Evolutionary conservation across 2,888 invertebrate genomes (phyloP).

Genomic region (Eupithecia centaureata): DNA sequence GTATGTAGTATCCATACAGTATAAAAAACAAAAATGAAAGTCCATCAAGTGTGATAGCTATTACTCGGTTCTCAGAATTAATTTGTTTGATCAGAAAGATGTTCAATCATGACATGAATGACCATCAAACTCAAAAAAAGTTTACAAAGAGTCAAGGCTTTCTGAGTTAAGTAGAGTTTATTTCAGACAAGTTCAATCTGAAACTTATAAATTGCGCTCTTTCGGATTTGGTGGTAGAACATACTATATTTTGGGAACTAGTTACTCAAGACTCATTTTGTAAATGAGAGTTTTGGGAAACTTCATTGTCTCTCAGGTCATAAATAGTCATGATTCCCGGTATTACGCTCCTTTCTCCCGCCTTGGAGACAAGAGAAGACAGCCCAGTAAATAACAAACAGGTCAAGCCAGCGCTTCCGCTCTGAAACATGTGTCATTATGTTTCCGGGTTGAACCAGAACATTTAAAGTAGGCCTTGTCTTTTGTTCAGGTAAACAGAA

Average conservation of each 20-base stretch:
- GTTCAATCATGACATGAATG: too few relatives aligned
- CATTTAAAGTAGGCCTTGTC: slow-evolving; percentile 28
- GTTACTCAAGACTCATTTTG: too few relatives aligned
- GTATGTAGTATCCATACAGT: too few relatives aligned
- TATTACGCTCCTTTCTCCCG: neutral
- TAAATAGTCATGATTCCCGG: neutral
- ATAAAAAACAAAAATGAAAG: too few relatives aligned
- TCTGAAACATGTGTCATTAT: neutral
- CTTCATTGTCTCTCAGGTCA: too few relatives aligned
- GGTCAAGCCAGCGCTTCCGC: slow-evolving; percentile 3
- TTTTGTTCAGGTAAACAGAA: slow-evolving; percentile 9
- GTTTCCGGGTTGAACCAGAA: slow-evolving; percentile 21
- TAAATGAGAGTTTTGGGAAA: too few relatives aligned
- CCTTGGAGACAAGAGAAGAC: neutral
- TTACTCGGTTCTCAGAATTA: neutral
- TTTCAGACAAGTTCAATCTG: too few relatives aligned
- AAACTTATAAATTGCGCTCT: neutral
- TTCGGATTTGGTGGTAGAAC: neutral
- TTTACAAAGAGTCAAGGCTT: too few relatives aligned
- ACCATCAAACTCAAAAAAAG: too few relatives aligned
- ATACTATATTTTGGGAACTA: too few relatives aligned
- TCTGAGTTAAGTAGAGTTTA: too few relatives aligned
- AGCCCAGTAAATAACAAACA: slow-evolving; percentile 3
- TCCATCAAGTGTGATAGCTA: too few relatives aligned
- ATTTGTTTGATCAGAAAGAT: neutral